Evolutionary conservation across 2,888 invertebrate genomes (phyloP), one percentile per base, ranked within the genome.

Genomic region (Ditula angustiorana): DNA sequence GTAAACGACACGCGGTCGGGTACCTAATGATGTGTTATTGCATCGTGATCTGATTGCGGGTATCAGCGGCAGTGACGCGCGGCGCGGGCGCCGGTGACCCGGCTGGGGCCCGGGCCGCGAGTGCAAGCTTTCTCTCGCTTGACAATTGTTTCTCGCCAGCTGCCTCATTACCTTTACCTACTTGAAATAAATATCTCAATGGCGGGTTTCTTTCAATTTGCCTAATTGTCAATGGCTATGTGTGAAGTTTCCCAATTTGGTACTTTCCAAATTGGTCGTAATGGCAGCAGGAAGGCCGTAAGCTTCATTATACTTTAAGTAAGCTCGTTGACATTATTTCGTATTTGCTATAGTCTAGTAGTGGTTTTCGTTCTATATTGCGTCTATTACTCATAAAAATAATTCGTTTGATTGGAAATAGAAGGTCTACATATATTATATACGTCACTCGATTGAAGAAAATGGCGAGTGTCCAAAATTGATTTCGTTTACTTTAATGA

Each of bases 151-250:
- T 67, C 67, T 59, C 49, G 52, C 52, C 57, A 50, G 52, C 37
- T 58, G 58, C 58, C 53, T 63, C 59, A 67, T 67, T 67, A 63
- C 59, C 41, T 66, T 56, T 49, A 61, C 66, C 56, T 61, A 46
- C 49, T 58, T 62, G 63, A 67, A 59, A 58, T 67, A 55, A 58
- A 59, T 28, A 53, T 59, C 47, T 53, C 47, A 46, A 23, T 64
- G 46, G 52, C 35, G 53, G 41, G 53, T 59, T 64, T 64, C 59
- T 59, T 59, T 59, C 64, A 52, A 64, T 64, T 64, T 64, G 21
- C 64, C 59, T 53, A 59, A 64, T 64, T 59, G 28, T 35, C 44
- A 63, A 64, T 53, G 35, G 35, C 37, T 19, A 59, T 53, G 53
- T 50, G 57, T 37, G 59, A 59, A 53, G 47, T 58, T 53, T 21